Evolutionary conservation across 2,113 vertebrate species (phyloP).

Genomic region (Gallinago undulata): DNA sequence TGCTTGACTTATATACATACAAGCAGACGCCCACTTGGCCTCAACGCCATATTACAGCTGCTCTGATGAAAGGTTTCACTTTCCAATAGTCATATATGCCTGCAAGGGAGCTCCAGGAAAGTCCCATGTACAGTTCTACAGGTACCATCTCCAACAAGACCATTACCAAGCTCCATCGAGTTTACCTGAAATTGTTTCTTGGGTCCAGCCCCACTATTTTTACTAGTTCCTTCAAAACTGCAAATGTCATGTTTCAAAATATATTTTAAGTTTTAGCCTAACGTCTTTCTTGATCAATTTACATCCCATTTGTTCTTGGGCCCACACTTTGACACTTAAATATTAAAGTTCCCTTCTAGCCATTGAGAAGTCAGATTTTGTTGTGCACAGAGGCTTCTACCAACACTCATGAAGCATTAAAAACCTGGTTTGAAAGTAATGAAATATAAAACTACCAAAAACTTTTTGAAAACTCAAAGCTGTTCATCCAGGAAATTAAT

Average conservation of each 20-base stretch:
- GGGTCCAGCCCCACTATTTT: background rate
- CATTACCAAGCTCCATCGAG: background rate
- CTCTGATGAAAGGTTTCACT: background rate
- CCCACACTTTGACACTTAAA: background rate
- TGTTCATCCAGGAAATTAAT: background rate
- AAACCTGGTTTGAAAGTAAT: background rate
- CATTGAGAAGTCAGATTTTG: background rate
- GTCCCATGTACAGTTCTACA: background rate
- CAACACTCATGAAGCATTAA: background rate
- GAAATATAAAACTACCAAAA: background rate
- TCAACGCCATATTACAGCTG: background rate
- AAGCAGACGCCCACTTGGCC: background rate
- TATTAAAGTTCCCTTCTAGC: background rate
- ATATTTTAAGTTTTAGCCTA: background rate
- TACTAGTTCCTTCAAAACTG: background rate
- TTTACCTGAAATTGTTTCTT: background rate
- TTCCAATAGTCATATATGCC: background rate
- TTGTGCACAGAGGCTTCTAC: background rate
- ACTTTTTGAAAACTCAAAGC: background rate
- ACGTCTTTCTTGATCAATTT: background rate
- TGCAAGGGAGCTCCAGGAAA: background rate
- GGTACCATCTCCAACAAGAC: background rate
- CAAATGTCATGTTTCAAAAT: background rate
- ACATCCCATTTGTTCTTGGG: background rate
- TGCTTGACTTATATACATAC: background rate